phyloP scores from a whole-genome alignment of 2,888 invertebrate genomes.

The Nematopogon swammerdamellus region DNA sequence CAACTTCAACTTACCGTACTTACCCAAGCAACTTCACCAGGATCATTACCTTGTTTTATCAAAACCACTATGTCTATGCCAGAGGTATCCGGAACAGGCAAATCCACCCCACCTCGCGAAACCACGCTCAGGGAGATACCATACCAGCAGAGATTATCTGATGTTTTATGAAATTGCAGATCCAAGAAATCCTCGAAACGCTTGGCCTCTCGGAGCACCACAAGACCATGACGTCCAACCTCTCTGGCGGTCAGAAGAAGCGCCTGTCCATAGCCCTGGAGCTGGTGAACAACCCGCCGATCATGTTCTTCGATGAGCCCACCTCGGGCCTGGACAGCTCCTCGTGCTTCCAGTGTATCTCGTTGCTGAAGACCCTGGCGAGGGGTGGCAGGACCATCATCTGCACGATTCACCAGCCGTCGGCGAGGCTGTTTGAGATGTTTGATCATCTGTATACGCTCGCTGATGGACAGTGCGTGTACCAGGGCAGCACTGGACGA shows the following conservation, averaged over 20 bases:
- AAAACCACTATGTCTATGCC: no score
- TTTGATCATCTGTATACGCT: slow-evolving; percentile 93
- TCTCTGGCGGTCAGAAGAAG: slow-evolving; percentile 95
- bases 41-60: no score
- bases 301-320: slow-evolving; percentile 98
- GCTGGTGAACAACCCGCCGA: slow-evolving; percentile 93
- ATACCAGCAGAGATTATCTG: no score
- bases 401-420: slow-evolving; percentile 95
- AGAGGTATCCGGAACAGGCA: no score
- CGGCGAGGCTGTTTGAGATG: slow-evolving; percentile 95
- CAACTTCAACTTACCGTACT: no score
- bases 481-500: slow-evolving; percentile 84
- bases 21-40: no score
- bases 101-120: no score
- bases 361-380: slow-evolving; percentile 83
- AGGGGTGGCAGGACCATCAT: slow-evolving; percentile 91
- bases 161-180: slow-evolving; percentile 53
- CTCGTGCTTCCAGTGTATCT: slow-evolving; percentile 92
- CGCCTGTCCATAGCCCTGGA: slow-evolving; percentile 92
- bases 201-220: slow-evolving; percentile 83
- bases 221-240: slow-evolving; percentile 85
- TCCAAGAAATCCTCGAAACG: slow-evolving; percentile 88
- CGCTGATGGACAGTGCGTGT: slow-evolving; percentile 93
- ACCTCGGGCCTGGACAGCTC: slow-evolving; percentile 95
- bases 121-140: no score